Evolutionary conservation across 2,888 invertebrate genomes (phyloP), one percentile per base, ranked within the genome.

Genomic region (Dynastes tityus): DNA sequence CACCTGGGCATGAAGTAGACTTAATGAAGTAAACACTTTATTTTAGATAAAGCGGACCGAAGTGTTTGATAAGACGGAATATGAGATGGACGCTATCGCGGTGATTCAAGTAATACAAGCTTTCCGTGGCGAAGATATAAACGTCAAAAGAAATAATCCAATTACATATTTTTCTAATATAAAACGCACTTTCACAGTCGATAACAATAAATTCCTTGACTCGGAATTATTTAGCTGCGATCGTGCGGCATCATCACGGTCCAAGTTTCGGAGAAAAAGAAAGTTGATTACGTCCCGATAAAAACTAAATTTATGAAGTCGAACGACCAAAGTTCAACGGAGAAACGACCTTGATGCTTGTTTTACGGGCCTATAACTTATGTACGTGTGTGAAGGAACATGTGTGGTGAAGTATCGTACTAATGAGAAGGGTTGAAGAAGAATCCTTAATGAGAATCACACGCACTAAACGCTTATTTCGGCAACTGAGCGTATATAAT

Each of bases 231-330:
- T 55, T 73, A 58, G 55, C 58, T 58, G 58, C 58, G 32, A 40
- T 37, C 45, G 58, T 58, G 58, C 73, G 45, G 61, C 73, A 58
- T 73, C 73, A 32, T 58, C 58, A 22, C 27, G 67, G 58, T 40
- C 40, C 16, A 40, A 73, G 73, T 53, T 73, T 73, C 73, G 73
- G 73, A 73, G 73, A 73, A 73, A 73, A 73, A 73, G 73, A 73
- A 73, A 73, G 73, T 73, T 58, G 73, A 73, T 73, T 73, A 37
- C 37, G 22, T 22, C 73, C 37, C 16, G 73, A 73, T 73, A 73
- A 73, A 73, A 58, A 73, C 61, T 22, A 58, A 58, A 73, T 73
- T 73, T 73, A 73, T 73, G 73, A 73, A 58, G 73, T 37, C 37
- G 73, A 40, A 37, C 58, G 11, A 58, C 37, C 58, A 51, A 51